These are phyloP conservation scores for Nephrocerus scutellatus DNA, from an alignment of 2,888 invertebrate genomes.

Conservation along the genomic window DNA sequence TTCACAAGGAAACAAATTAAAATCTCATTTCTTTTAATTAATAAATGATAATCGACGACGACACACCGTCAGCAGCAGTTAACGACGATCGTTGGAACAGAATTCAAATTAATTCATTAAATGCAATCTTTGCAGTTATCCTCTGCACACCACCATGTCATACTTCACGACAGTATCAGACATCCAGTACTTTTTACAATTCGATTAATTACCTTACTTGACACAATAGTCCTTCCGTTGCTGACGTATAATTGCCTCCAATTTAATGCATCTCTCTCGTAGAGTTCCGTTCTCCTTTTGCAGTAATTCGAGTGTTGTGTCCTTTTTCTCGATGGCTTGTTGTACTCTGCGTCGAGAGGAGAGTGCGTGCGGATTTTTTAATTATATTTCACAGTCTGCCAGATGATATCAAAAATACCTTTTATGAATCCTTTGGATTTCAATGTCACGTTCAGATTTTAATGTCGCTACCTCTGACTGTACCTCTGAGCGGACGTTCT, in stretches of 20 bases:
- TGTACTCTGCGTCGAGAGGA: conserved; percentile 56
- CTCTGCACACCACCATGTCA: no score
- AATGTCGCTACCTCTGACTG: conserved; percentile 56
- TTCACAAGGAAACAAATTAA: no score
- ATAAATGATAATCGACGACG: no score
- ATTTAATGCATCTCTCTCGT: conserved; percentile 63
- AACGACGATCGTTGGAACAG: no score
- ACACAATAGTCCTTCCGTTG: conserved; percentile 63
- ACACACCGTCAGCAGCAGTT: no score
- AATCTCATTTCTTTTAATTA: no score
- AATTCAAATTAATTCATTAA: no score
- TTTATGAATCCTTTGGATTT: conserved; percentile 72
- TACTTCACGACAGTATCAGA: no score
- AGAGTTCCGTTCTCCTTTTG: conserved; percentile 63
- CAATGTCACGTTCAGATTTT: conserved; percentile 62
- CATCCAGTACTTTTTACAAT: conserved; percentile 4
- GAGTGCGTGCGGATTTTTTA: not conserved
- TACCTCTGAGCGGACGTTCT: conserved; percentile 58
- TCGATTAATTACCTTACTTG: conserved; percentile 31
- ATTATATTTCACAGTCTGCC: not conserved
- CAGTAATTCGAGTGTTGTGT: conserved; percentile 65
- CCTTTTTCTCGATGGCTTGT: conserved; percentile 71
- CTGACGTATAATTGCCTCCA: conserved; percentile 69
- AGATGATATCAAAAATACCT: conserved; percentile 52
- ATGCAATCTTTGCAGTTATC: no score